Conservation (phyloP, 2,113 vertebrate genomes). For the Hucho hucho region DNA sequence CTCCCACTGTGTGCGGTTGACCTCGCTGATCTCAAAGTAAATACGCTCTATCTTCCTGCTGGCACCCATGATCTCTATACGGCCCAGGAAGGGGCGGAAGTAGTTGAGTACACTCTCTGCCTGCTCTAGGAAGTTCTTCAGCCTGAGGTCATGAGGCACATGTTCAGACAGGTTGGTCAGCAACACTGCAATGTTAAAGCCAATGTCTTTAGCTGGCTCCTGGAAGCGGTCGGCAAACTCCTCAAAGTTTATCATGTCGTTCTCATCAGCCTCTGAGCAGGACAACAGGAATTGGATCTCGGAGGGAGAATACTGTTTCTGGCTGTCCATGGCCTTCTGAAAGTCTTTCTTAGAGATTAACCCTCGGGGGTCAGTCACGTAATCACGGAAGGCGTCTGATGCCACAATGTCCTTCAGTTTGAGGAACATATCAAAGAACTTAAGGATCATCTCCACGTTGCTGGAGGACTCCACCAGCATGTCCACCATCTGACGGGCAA, state of each 20-base stretch:
- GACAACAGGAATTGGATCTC: conserved; percentile 97
- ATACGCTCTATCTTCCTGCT: conserved; percentile 93
- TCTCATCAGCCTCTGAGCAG: conserved; percentile 94
- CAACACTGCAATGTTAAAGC: conserved; percentile 93
- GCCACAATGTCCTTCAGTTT: conserved; percentile 95
- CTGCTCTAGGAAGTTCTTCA: conserved; percentile 86
- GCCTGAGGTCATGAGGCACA: conserved; percentile 87
- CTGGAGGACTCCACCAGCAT: conserved; percentile 97
- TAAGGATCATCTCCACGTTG: conserved; percentile 98
- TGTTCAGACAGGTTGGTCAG: conserved; percentile 93
- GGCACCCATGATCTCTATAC: conserved; percentile 96
- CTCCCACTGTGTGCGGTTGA: conserved; percentile 94
- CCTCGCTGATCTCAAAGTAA: conserved; percentile 96
- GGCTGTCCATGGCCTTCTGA: conserved; percentile 97
- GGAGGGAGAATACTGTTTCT: conserved; percentile 87
- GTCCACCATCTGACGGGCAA: conserved; percentile 98
- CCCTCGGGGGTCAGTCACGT: conserved; percentile 87
- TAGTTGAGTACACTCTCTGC: conserved; percentile 91
- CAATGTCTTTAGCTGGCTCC: conserved; percentile 93
- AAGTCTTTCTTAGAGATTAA: conserved; percentile 98
- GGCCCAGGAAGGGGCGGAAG: conserved; percentile 89
- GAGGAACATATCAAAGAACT: conserved; percentile 99
- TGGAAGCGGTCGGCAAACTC: conserved; percentile 92
- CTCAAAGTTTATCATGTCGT: conserved; percentile 94
- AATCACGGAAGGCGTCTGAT: conserved; percentile 91